phyloP scores from a whole-genome alignment of 2,888 invertebrate genomes.

The Morinoia aosen region DNA sequence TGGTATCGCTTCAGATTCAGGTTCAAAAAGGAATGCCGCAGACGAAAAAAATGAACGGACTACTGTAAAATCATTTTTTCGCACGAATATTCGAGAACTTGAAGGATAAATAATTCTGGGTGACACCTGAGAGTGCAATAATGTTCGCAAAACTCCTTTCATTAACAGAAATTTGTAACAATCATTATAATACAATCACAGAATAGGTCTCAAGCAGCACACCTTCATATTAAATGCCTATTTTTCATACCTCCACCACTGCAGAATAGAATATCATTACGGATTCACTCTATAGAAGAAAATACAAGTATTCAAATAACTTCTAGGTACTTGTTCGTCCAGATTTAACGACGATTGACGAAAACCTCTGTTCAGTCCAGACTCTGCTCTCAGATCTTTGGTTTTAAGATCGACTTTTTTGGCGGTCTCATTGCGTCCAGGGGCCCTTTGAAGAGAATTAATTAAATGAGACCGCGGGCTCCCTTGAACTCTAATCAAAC shows the following conservation, averaged over 20 bases:
- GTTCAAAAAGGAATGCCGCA: too few species aligned
- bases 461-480: conserved; percentile 2
- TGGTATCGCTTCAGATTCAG: too few species aligned
- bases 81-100: too few species aligned
- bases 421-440: neutral
- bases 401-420: conserved; percentile 4
- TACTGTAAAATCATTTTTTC: too few species aligned
- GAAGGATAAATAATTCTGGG: too few species aligned
- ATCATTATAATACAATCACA: too few species aligned
- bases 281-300: neutral
- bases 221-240: too few species aligned
- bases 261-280: neutral
- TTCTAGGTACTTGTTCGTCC: neutral
- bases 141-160: too few species aligned
- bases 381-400: neutral
- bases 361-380: neutral
- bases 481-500: conserved; percentile 17
- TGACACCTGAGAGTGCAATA: too few species aligned
- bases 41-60: too few species aligned
- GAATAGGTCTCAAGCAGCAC: too few species aligned
- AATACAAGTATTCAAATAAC: neutral
- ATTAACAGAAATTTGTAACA: too few species aligned
- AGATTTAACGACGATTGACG: neutral
- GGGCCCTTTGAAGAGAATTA: conserved; percentile 18
- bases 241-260: neutral